Evolutionary conservation across 2,113 vertebrate species (phyloP), one percentile per base, ranked within the genome.

Genomic region (Halcyon malimbica): DNA sequence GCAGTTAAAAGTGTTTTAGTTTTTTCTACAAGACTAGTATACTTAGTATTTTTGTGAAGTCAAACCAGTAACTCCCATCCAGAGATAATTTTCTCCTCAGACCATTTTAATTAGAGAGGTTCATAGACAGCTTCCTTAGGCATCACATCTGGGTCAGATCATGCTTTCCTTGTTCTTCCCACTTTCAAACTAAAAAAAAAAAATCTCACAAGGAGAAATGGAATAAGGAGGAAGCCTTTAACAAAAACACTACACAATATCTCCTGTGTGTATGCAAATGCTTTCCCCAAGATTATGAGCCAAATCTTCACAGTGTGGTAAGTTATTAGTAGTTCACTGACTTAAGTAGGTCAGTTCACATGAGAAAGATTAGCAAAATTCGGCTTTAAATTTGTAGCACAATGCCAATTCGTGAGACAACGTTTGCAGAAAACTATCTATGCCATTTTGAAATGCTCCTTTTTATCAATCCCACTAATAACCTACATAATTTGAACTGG

Each of bases 281-380:
- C 74, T 3, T 91, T 91, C 16, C 67, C 33, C 44, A 69, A 82
- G 81, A 96, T 94, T 96, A 90, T 31, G 17, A 95, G 82, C 75
- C 91, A 94, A 83, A 96, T 96, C 90, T 85, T 88, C 83, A 69
- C 68, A 91, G 25, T 91, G 67, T 86, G 74, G 92, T 75, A 96
- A 96, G 84, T 46, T 90, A 90, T 90, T 50, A 95, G 82, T 86
- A 90, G 79, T 88, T 79, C 56, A 81, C 51, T 67, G 92, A 93
- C 88, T 95, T 93, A 95, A 96, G 90, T 95, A 93, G 82, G 92
- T 93, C 96, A 93, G 88, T 81, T 86, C 88, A 94, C 80, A 91
- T 71, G 83, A 96, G 87, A 82, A 96, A 95, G 88, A 93, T 95
- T 85, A 96, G 64, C 54, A 94, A 93, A 96, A 94, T 63, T 95